A percentile compares a stretch with the other conserved stretches of the same genome.
Conservation (phyloP, 2,113 vertebrate genomes). For the Lynx canadensis region DNA sequence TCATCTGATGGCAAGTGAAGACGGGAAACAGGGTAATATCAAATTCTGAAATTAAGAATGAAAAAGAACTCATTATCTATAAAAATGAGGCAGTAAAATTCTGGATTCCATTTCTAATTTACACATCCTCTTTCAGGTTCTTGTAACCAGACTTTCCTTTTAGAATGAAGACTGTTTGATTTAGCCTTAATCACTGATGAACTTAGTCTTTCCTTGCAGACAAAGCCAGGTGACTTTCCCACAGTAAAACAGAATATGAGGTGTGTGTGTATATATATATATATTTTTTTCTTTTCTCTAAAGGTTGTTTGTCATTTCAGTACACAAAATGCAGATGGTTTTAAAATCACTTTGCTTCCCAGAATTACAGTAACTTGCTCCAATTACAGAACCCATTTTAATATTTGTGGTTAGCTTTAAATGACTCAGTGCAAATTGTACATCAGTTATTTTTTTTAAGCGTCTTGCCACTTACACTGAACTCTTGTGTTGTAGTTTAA, state of each 20-base stretch:
- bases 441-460: neutral
- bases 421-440: neutral
- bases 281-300: neutral
- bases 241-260: neutral
- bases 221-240: neutral
- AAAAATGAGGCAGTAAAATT: neutral
- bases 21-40: neutral
- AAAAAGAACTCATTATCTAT: neutral
- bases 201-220: neutral
- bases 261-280: neutral
- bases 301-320: neutral
- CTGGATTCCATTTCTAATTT: neutral
- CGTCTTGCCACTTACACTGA: neutral
- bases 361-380: neutral
- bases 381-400: neutral
- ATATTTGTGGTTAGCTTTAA: neutral
- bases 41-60: neutral
- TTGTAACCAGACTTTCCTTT: constrained; percentile 4
- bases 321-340: neutral
- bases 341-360: neutral
- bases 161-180: neutral
- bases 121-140: neutral
- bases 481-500: neutral
- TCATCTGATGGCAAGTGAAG: neutral
- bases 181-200: neutral